Conservation (phyloP, 2,888 invertebrate species). For the Dendrolimus pini region DNA sequence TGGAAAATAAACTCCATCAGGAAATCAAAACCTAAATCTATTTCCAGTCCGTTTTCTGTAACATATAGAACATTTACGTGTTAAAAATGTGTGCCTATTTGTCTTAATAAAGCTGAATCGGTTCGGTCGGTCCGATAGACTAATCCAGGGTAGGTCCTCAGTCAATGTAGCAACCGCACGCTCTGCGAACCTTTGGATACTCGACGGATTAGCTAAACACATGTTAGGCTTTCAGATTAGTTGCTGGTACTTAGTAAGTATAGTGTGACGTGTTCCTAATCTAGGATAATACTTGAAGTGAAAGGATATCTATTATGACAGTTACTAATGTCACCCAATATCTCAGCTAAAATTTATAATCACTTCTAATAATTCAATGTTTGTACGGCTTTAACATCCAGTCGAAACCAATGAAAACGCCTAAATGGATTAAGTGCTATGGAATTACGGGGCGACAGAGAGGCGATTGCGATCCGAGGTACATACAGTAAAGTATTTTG, state of each 20-base stretch:
- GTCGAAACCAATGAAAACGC: no score
- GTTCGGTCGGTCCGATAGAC: slow-evolving; percentile 36
- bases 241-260: neutral
- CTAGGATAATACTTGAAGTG: neutral
- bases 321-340: no score
- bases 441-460: no score
- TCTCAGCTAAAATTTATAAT: no score
- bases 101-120: slow-evolving; percentile 50
- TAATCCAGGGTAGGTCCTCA: slow-evolving; percentile 43
- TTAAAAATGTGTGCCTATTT: slow-evolving; percentile 53
- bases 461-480: no score
- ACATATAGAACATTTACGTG: slow-evolving; percentile 32
- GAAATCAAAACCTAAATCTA: slow-evolving; percentile 8
- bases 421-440: no score
- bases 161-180: slow-evolving; percentile 40
- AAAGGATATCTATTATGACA: no score
- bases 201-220: slow-evolving; percentile 40
- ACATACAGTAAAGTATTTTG: no score
- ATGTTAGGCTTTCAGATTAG: slow-evolving; percentile 30
- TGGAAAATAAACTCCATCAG: slow-evolving; percentile 1
- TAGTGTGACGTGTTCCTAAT: neutral
- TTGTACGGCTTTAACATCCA: no score
- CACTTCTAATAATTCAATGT: no score
- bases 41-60: slow-evolving; percentile 16
- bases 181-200: slow-evolving; percentile 24